A percentile compares a stretch with the other conserved stretches of the same genome.
Evolutionary conservation across 2,797 vertebrate species (phyloP).

Genomic region (Notolabrus celidotus): DNA sequence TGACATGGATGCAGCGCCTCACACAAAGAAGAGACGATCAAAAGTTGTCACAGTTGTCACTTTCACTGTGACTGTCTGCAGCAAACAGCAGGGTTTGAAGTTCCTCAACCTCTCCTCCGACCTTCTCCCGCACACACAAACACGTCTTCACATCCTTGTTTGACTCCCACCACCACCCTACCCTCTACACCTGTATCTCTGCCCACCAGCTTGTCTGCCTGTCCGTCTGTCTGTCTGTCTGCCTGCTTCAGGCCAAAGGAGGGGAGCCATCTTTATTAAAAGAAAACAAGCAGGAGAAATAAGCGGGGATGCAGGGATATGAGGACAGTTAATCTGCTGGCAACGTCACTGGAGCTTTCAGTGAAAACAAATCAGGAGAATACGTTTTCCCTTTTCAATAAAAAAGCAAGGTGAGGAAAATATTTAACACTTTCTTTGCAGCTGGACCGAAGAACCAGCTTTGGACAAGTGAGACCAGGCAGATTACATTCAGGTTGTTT

Average conservation of each 20-base stretch:
- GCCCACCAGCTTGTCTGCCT: slow-evolving; percentile 43
- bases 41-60: slow-evolving; percentile 54
- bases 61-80: slow-evolving; percentile 33
- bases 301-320: slow-evolving; percentile 59
- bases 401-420: neutral
- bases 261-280: slow-evolving; percentile 80
- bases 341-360: slow-evolving; percentile 51
- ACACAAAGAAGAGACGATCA: slow-evolving; percentile 47
- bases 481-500: slow-evolving; percentile 19
- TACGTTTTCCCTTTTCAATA: slow-evolving; percentile 13
- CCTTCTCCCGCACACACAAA: slow-evolving; percentile 42
- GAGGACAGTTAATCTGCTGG: slow-evolving; percentile 77
- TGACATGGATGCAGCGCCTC: slow-evolving; percentile 52
- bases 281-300: slow-evolving; percentile 79
- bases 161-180: slow-evolving; percentile 14
- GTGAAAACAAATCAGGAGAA: slow-evolving; percentile 49
- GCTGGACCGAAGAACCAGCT: slow-evolving; percentile 1
- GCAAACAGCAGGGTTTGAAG: slow-evolving; percentile 9
- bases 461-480: slow-evolving; percentile 13
- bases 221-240: slow-evolving; percentile 34
- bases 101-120: slow-evolving; percentile 29
- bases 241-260: slow-evolving; percentile 50
- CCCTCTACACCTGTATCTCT: slow-evolving; percentile 30
- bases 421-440: slow-evolving; percentile 12
- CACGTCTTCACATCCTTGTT: slow-evolving; percentile 26